A percentile compares a stretch with the other conserved stretches of the same genome.
Evolutionary conservation across 1,140 invertebrate species (phyloP).

Genomic region (Eumaeus atala): DNA sequence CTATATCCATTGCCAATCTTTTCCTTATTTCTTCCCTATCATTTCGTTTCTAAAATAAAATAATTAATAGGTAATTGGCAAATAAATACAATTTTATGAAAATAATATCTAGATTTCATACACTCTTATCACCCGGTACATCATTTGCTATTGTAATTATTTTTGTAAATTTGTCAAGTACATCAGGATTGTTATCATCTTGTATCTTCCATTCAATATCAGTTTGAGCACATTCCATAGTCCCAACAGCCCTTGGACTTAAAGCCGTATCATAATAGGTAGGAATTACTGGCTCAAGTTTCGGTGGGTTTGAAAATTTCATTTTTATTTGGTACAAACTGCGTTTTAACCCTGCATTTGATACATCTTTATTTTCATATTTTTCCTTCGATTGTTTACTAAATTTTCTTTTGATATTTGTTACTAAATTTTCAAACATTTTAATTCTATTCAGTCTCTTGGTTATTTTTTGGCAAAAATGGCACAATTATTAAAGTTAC

Average conservation of each 20-base stretch:
- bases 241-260: slow-evolving; percentile 55
- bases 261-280: slow-evolving; percentile 46
- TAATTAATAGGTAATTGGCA: not conserved
- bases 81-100: slow-evolving; percentile 6
- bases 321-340: slow-evolving; percentile 55
- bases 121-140: slow-evolving; percentile 46
- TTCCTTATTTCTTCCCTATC: slow-evolving; percentile 93
- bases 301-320: slow-evolving; percentile 53
- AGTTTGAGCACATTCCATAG: slow-evolving; percentile 53
- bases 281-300: slow-evolving; percentile 28
- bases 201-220: slow-evolving; percentile 61
- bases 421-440: slow-evolving; percentile 62
- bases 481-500: slow-evolving; percentile 28
- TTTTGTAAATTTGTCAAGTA: slow-evolving; percentile 80
- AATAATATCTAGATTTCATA: slow-evolving; percentile 37
- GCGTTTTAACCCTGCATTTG: slow-evolving; percentile 68
- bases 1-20: slow-evolving; percentile 89
- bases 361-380: slow-evolving; percentile 26
- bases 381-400: slow-evolving; percentile 61
- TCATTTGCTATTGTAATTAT: slow-evolving; percentile 75
- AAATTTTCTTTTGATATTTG: slow-evolving; percentile 73
- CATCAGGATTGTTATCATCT: slow-evolving; percentile 67
- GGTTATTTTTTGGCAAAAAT: slow-evolving; percentile 57
- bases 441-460: slow-evolving; percentile 63
- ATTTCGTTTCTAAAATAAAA: slow-evolving; percentile 83